phyloP scores from a whole-genome alignment of 2,797 vertebrate genomes.

The Toxotes lorentzi region DNA sequence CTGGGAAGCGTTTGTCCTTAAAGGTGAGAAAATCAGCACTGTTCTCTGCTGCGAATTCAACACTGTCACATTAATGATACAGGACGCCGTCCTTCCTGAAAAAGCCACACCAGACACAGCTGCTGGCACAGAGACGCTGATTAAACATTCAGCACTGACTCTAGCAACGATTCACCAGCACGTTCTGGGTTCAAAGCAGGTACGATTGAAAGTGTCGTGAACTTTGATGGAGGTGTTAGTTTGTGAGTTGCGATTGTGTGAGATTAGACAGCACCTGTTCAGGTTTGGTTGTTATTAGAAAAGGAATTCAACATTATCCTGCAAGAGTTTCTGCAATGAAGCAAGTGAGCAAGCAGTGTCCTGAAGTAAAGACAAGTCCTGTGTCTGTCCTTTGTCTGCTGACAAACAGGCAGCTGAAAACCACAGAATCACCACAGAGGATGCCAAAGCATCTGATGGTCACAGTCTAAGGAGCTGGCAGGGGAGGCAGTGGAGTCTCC shows the following conservation, averaged over 20 bases:
- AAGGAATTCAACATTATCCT: background rate
- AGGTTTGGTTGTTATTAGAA: background rate
- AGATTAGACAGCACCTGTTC: background rate
- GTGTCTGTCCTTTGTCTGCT: constrained; percentile 21
- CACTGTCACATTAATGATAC: constrained; percentile 61
- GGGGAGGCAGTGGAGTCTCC: background rate
- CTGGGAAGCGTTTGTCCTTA: constrained; percentile 44
- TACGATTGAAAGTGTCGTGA: background rate
- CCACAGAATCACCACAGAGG: constrained; percentile 14
- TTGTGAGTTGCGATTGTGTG: background rate
- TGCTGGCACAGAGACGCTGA: constrained; percentile 25
- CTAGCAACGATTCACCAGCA: background rate
- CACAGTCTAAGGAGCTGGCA: constrained; percentile 30
- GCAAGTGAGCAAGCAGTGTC: background rate
- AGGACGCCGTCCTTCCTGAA: constrained; percentile 29
- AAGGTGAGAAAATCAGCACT: constrained; percentile 51
- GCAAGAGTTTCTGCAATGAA: background rate
- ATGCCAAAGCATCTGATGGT: constrained; percentile 25
- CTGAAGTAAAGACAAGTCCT: constrained; percentile 13
- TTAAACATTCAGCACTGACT: background rate
- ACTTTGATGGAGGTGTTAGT: background rate
- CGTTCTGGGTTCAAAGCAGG: background rate
- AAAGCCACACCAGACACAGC: constrained; percentile 8
- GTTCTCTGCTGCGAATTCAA: constrained; percentile 49
- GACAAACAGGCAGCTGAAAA: constrained; percentile 11